Percentiles rank a stretch among this genome's conserved stretches.
phyloP scores from a whole-genome alignment of 2,113 vertebrate species.

The Oryzias melastigma region DNA sequence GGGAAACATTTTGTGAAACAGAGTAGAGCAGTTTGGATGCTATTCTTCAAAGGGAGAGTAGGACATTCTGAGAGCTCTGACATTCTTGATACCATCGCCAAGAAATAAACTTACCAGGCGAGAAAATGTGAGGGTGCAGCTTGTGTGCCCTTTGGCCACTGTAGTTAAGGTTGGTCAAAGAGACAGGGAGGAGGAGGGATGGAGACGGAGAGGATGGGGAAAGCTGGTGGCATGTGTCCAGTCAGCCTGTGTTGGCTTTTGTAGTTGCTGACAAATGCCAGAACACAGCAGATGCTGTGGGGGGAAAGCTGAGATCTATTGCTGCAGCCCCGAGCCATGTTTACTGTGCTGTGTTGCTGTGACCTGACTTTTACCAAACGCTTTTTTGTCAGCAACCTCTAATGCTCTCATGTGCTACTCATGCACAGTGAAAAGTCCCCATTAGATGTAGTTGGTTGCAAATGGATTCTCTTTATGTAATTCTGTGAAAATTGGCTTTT shows the following conservation, averaged over 20 bases:
- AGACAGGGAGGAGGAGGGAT: constrained; percentile 11
- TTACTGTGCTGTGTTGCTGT: constrained; percentile 18
- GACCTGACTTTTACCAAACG: constrained; percentile 18
- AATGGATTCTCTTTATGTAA: too few relatives aligned
- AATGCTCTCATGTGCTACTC: constrained; percentile 6
- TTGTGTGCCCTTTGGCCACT: constrained; percentile 5
- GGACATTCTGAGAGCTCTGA: constrained; percentile 15
- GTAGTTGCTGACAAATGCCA: constrained; percentile 65
- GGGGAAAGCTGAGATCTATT: constrained; percentile 65
- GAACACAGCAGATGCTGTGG: constrained; percentile 70
- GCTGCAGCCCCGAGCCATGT: constrained; percentile 39
- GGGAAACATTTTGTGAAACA: constrained; percentile 16
- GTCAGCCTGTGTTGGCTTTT: constrained; percentile 44
- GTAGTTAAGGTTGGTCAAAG: constrained; percentile 35
- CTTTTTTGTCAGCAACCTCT: constrained; percentile 9
- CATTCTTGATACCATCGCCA: constrained; percentile 4
- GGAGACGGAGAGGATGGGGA: constrained; percentile 21
- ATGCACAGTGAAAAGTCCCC: background rate
- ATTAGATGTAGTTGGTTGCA: background rate
- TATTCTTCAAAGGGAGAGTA: constrained; percentile 9
- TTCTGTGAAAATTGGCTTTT: too few relatives aligned
- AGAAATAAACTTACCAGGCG: constrained; percentile 8
- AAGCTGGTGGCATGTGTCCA: constrained; percentile 60
- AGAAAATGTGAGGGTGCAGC: constrained; percentile 18
- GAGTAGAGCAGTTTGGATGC: constrained; percentile 14